Evolutionary conservation across 2,888 invertebrate species (phyloP).

Genomic region (Aspidapion aeneum): DNA sequence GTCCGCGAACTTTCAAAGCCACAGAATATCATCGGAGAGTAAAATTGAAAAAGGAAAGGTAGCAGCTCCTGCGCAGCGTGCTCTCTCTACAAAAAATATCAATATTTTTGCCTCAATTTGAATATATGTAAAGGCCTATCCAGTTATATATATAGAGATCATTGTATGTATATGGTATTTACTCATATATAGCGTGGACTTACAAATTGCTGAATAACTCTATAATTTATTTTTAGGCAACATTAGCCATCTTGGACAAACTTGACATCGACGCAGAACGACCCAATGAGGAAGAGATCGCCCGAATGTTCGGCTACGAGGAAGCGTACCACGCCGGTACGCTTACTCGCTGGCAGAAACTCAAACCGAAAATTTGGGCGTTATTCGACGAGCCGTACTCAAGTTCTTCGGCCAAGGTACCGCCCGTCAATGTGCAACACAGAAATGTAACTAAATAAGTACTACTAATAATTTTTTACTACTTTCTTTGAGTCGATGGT

Average conservation of each 20-base stretch:
- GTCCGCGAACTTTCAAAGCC: no score
- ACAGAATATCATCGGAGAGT: no score
- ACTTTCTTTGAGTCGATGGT: slow-evolving; percentile 4
- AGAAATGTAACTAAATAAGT: slow-evolving; percentile 43
- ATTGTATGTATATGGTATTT: no score
- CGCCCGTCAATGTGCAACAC: slow-evolving; percentile 72
- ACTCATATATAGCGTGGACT: no score
- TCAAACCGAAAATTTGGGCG: slow-evolving; percentile 92
- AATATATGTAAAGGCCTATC: no score
- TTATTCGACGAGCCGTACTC: slow-evolving; percentile 96
- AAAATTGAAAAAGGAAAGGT: no score
- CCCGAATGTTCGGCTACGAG: slow-evolving; percentile 87
- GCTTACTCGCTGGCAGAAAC: slow-evolving; percentile 81
- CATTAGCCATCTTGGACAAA: slow-evolving; percentile 91
- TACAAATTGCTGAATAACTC: no score
- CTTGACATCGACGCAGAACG: slow-evolving; percentile 92
- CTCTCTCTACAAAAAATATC: no score
- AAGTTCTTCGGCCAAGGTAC: slow-evolving; percentile 85
- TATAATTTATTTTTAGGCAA: slow-evolving; percentile 62
- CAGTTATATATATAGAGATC: no score
- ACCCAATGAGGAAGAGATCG: slow-evolving; percentile 89
- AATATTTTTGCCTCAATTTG: no score
- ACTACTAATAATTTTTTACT: slow-evolving; percentile 27
- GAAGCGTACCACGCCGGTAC: slow-evolving; percentile 79
- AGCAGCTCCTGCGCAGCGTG: no score